Conservation (phyloP, 1,140 invertebrate species). For the Nebria ingens region DNA sequence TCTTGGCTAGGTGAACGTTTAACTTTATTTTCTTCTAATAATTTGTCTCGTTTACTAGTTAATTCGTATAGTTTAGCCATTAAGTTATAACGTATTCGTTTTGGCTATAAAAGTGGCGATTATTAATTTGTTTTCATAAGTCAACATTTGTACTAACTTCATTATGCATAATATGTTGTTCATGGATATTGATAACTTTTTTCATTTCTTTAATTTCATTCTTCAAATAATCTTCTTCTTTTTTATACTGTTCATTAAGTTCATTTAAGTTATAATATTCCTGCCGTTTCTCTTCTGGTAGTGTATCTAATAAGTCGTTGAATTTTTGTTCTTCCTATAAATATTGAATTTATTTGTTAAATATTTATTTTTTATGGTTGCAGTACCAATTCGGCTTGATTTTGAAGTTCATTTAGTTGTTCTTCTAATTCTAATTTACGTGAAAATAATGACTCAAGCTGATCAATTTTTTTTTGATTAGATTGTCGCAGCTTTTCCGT, state of each 20-base stretch:
- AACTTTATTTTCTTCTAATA: neutral
- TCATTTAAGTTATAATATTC: neutral
- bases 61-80: neutral
- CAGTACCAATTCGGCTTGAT: neutral
- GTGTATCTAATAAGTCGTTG: neutral
- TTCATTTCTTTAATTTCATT: neutral
- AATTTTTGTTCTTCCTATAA: neutral
- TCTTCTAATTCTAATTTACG: neutral
- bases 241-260: neutral
- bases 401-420: neutral
- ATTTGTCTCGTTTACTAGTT: neutral
- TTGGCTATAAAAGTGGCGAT: neutral
- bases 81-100: neutral
- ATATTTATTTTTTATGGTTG: neutral
- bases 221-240: neutral
- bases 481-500: neutral
- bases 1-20: neutral
- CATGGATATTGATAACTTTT: neutral
- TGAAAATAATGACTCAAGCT: neutral
- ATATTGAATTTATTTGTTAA: neutral
- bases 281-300: neutral
- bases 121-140: neutral
- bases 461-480: neutral
- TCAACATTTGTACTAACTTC: neutral
- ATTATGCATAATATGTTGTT: neutral